Percentiles rank a stretch among this genome's conserved stretches.
Evolutionary conservation across 1,140 invertebrate species (phyloP).

Genomic region (Caenorhabditis remanei): DNA sequence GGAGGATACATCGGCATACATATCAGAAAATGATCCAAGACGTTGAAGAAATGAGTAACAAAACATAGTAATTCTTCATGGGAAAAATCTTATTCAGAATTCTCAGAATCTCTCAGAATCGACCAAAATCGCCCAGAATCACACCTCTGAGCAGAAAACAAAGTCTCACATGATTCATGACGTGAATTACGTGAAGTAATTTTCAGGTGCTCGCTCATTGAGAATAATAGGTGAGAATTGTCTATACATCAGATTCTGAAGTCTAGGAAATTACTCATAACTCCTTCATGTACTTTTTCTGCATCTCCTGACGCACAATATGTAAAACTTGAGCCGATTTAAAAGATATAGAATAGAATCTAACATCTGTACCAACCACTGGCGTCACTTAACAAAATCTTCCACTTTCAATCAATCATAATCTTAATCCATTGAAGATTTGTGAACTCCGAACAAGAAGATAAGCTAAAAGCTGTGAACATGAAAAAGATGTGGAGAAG

Average conservation of each 20-base stretch:
- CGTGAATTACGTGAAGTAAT: not conserved
- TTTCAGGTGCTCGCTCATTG: not conserved
- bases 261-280: slow-evolving; percentile 5
- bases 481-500: not conserved
- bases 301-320: not conserved
- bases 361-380: too few relatives aligned
- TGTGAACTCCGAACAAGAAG: not conserved
- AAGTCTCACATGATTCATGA: not conserved
- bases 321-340: not conserved
- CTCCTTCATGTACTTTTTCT: not conserved
- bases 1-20: too few relatives aligned
- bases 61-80: too few relatives aligned
- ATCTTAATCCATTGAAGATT: not conserved
- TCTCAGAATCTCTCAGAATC: not conserved
- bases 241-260: not conserved
- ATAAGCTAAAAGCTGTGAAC: not conserved
- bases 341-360: too few relatives aligned
- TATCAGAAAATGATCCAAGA: too few relatives aligned
- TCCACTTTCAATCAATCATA: not conserved
- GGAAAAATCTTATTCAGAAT: not conserved
- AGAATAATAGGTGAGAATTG: slow-evolving; percentile 6
- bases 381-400: not conserved
- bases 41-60: too few relatives aligned
- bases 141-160: not conserved
- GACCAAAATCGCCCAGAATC: not conserved